A percentile compares a stretch with the other conserved stretches of the same genome.
Evolutionary conservation across 2,888 invertebrate species (phyloP).

Genomic region (Eumerus sabulonum): DNA sequence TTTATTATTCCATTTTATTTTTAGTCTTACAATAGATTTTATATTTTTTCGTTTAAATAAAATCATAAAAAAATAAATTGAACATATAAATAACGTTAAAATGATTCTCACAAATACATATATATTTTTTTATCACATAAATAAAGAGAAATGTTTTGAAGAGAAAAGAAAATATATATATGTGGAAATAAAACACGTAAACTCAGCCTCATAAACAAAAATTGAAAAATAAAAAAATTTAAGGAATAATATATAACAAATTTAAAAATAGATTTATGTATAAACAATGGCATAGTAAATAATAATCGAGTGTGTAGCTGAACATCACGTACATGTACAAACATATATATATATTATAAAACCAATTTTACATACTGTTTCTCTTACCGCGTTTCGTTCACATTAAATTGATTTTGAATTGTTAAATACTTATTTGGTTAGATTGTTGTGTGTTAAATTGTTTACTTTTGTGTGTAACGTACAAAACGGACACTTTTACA

Average conservation of each 20-base stretch:
- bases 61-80: constrained; percentile 7
- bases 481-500: constrained; percentile 56
- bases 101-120: constrained; percentile 64
- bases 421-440: constrained; percentile 65
- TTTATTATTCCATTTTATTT: constrained; percentile 25
- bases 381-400: constrained; percentile 41
- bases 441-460: constrained; percentile 48
- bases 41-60: constrained; percentile 31
- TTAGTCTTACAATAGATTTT: constrained; percentile 33
- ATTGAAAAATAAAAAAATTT: constrained; percentile 57
- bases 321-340: too few relatives aligned
- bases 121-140: constrained; percentile 64
- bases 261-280: background rate
- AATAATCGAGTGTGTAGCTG: constrained; percentile 43
- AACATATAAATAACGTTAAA: constrained; percentile 47
- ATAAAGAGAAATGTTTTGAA: constrained; percentile 42
- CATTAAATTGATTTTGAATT: constrained; percentile 24
- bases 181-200: constrained; percentile 60
- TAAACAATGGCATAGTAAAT: constrained; percentile 64
- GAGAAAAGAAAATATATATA: constrained; percentile 37
- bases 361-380: constrained; percentile 43
- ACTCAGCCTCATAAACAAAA: constrained; percentile 66
- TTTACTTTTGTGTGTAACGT: constrained; percentile 49
- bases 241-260: background rate
- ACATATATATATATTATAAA: constrained; percentile 44